phyloP scores from a whole-genome alignment of 2,113 vertebrate genomes.

The Cochlearius cochlearius region DNA sequence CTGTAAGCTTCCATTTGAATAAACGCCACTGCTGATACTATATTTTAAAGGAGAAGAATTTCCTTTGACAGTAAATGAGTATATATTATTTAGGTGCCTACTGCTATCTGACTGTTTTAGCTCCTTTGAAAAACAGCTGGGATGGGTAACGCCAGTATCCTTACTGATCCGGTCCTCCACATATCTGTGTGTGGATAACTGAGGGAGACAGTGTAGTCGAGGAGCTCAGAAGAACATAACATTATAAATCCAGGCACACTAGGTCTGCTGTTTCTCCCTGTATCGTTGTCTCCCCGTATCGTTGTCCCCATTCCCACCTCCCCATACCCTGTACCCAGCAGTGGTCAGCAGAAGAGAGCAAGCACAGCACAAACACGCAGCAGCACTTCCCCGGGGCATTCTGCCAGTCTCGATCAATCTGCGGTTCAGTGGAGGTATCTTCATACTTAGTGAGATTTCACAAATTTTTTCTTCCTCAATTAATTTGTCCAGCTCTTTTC shows the following conservation, averaged over 20 bases:
- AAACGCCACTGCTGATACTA: not conserved
- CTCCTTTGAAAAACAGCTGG: not conserved
- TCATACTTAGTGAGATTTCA: not conserved
- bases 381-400: not conserved
- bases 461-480: not conserved
- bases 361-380: accelerated
- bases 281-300: too few relatives aligned
- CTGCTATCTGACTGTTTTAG: not conserved
- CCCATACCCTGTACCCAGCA: not conserved
- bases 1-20: not conserved
- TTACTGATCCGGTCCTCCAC: not conserved
- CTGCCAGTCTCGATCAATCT: not conserved
- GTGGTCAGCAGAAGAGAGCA: not conserved
- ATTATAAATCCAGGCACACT: not conserved
- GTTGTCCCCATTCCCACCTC: not conserved
- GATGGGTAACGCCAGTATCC: not conserved
- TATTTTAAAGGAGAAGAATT: not conserved
- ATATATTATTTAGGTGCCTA: not conserved
- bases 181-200: not conserved
- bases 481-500: not conserved
- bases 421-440: not conserved
- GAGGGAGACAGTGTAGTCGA: not conserved
- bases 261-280: not conserved
- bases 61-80: not conserved
- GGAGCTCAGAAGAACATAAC: not conserved